Evolutionary conservation across 2,113 vertebrate genomes (phyloP), one percentile per base, ranked within the genome.

Genomic region (Clarias macrocephalus): DNA sequence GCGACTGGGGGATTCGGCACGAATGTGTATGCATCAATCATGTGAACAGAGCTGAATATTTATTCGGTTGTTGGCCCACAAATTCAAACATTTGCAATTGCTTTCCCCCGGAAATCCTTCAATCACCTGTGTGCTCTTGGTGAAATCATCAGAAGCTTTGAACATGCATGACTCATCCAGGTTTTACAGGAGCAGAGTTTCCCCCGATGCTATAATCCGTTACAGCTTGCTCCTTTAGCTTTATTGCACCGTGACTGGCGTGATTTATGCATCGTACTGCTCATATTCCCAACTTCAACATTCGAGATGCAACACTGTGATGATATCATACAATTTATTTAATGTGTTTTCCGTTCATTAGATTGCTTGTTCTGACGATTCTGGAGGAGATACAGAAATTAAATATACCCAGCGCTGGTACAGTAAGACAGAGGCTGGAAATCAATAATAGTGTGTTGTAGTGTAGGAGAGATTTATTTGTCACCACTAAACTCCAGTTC

Each of bases 131-230:
- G 76, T 83, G 23, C 68, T 90, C 70, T 84, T 4, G 0, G 42
- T 76, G 79, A 72, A 76, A 82, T 68, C 76, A 52, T 63, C 81
- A 83, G 81, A 52, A 42, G 65, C 80, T 84, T 84, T 81, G 75
- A 86, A 88, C 80, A 88, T 52, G n/a, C 62, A 79, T 84, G 87
- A 90, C 80, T 88, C 89, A 86, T 88, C 73, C 66, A 80, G 65
- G 70, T 86, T 86, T 62, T 12, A 88, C n/a, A 88, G 52, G 70
- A 84, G 81, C 73, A 73, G 56, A 83, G 25, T 59, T 72, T 87
- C 79, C 72, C 77, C 30, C 57, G 62, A 66, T 57, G 66, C 68
- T 72, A 37, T 85, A 60, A 80, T 37, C 79, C 7, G 12, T 79
- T 82, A 86, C 42, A 63, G 57, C 86, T 73, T 66, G 60, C 54